Evolutionary conservation across 2,797 vertebrate species (phyloP), one percentile per base, ranked within the genome.

Genomic region (Allenopithecus nigroviridis): DNA sequence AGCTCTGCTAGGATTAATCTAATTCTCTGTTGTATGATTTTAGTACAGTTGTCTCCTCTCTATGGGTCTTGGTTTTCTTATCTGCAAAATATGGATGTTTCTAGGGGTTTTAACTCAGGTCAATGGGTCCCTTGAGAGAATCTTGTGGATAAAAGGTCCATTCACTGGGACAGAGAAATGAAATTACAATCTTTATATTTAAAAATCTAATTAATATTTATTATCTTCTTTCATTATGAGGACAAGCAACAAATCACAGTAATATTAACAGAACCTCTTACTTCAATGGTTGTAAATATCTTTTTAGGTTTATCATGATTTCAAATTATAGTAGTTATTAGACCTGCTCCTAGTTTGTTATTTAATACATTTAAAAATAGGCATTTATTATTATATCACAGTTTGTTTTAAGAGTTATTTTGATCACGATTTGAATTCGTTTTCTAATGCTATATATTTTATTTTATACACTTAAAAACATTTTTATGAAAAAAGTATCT

Each of bases 1-100:
- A 92, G 57, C 10, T 61, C 11, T 93, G n/a, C 2, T 79, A 78
- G 24, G 76, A 91, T 87, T 89, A 95, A 96, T 84, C 30, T 92
- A 76, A 91, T 83, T 78, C 68, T 61, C 1, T 90, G 10, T 39
- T 96, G 2, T 39, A 61, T 78, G 64, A 84, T 41, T 93, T 96
- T 61, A 95, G 39, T 78, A 21, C 90, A 57, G 10, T 89, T 87
- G 85, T 75, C 14, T 91, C 14, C 64, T 70, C 53, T 96, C 30
- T 81, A 78, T 41, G 5, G 36, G 22, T 87, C 68, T 89, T 92
- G 46, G 17, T 96, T 84, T 94, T 41, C 43, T 96, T 14, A 94
- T 89, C 14, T 95, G 28, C 30, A 97, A 96, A 95, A 93, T 57
- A 10, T 91, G 39, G 21, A 86, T 94, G 48, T 46, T 97, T 96